Base-by-base conservation (phyloP, 1,140 invertebrate species). In the Drosophila asahinai region DNA sequence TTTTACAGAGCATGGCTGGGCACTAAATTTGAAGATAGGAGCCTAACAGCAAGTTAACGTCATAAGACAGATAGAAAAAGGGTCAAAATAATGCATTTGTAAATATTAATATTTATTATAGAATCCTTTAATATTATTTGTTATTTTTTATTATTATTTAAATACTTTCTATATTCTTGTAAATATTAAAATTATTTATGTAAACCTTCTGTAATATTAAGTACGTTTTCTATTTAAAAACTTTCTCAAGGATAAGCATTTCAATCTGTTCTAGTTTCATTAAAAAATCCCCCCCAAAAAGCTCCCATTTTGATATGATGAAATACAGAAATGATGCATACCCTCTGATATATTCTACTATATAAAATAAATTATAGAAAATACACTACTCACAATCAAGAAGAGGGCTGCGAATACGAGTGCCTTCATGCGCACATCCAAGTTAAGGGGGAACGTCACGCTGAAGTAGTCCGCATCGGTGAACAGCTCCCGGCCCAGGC, bases 401-500 rank as follows among this genome's bases (percentile, higher is more conserved):
- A 91, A 91, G 14, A 81, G 54, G 0, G 86, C 86, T 4, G 82
- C 80, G 11, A 91, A 74, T 25, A 91, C 43, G 1, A 91, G 30
- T 14, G 86, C 86, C 47, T 91, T 91, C 80, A 91, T 83, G 51
- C 87, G 86, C n/a, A 91, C 82, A 75, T 86, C 87, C 67, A 91
- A 57, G 36, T 74, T 77, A 7, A 86, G 67, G 5, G 82, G 86
- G 47, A 91, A 91, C 47, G 83, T 74, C 52, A 81, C 74, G 49
- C 71, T 78, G 43, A 86, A 91, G 54, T 81, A 91, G 19, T 91
- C 86, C 30, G 86, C 82, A 71, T 91, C 86, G 27, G 86, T 91
- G 72, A 86, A 90, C 42, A 90, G 36, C 66, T 90, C 86, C 38
- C 80, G 57, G 38, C 59, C 73, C 25, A 90, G 57, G 19, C 86